Conservation (phyloP, 2,888 invertebrate genomes). For the Eupeodes luniger region DNA sequence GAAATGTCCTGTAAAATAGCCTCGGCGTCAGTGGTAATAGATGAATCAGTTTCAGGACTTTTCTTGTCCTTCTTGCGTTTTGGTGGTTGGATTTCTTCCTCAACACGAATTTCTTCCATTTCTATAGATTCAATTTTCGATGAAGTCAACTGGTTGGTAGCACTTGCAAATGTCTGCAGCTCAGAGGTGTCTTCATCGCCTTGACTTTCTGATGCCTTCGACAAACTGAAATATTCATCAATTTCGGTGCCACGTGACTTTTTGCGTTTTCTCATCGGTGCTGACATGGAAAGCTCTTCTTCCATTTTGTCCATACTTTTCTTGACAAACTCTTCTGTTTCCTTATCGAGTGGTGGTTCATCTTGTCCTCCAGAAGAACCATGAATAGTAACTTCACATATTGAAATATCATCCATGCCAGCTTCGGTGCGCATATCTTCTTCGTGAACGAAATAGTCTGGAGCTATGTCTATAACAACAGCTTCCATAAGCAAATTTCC, state of each 20-base stretch:
- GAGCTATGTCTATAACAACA: slow-evolving; percentile 94
- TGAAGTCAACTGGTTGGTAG: slow-evolving; percentile 87
- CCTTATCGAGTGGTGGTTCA: slow-evolving; percentile 84
- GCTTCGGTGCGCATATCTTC: slow-evolving; percentile 94
- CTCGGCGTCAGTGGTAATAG: slow-evolving; percentile 83
- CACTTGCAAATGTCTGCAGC: slow-evolving; percentile 88
- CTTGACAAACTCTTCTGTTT: slow-evolving; percentile 84
- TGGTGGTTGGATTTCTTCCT: slow-evolving; percentile 79
- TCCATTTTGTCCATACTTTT: slow-evolving; percentile 84
- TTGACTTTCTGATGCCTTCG: slow-evolving; percentile 85
- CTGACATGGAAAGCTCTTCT: slow-evolving; percentile 86
- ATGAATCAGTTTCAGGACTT: slow-evolving; percentile 84
- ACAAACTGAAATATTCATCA: slow-evolving; percentile 88
- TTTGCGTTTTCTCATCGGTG: slow-evolving; percentile 85
- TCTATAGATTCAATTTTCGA: slow-evolving; percentile 84
- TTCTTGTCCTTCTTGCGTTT: slow-evolving; percentile 81
- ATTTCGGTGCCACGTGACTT: slow-evolving; percentile 88
- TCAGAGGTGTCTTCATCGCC: slow-evolving; percentile 88
- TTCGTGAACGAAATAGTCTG: slow-evolving; percentile 91
- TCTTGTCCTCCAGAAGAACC: slow-evolving; percentile 85
- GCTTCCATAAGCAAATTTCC: slow-evolving; percentile 96
- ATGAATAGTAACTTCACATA: slow-evolving; percentile 89
- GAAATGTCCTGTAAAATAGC: slow-evolving; percentile 85
- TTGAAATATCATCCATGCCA: slow-evolving; percentile 93
- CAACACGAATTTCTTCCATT: slow-evolving; percentile 81